phyloP scores from a whole-genome alignment of 2,888 invertebrate species.

The Morpho deidamia region DNA sequence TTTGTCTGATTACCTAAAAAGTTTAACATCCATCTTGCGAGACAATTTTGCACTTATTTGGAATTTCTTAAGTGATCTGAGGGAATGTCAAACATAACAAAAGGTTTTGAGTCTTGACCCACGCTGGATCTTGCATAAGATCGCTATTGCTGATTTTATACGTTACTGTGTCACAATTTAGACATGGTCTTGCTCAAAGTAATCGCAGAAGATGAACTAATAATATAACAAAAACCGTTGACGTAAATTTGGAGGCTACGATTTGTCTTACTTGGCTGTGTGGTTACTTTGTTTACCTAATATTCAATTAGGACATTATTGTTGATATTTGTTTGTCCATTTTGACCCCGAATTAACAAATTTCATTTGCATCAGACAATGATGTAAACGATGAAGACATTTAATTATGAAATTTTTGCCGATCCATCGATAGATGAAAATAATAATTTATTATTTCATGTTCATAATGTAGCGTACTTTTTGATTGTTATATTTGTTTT shows the following conservation, averaged over 20 bases:
- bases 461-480: too few species aligned
- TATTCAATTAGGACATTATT: neutral
- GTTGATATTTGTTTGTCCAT: neutral
- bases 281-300: slow-evolving; percentile 3
- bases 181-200: slow-evolving; percentile 56
- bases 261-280: neutral
- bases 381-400: neutral
- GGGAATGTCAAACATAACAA: slow-evolving; percentile 18
- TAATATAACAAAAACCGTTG: slow-evolving; percentile 24
- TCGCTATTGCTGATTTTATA: slow-evolving; percentile 37
- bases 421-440: neutral
- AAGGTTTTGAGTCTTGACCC: slow-evolving; percentile 21
- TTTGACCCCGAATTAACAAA: slow-evolving; percentile 10
- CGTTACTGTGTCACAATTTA: slow-evolving; percentile 41
- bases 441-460: too few species aligned
- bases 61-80: slow-evolving; percentile 6
- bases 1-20: slow-evolving; percentile 4
- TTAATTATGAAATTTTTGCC: neutral
- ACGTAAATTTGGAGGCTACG: neutral
- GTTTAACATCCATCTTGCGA: slow-evolving; percentile 9
- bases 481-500: too few species aligned
- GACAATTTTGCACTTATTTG: slow-evolving; percentile 7
- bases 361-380: neutral
- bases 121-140: slow-evolving; percentile 43
- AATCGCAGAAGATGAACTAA: slow-evolving; percentile 52